Conservation (phyloP, 2,888 invertebrate species). For the Lithophane ornitopus region DNA sequence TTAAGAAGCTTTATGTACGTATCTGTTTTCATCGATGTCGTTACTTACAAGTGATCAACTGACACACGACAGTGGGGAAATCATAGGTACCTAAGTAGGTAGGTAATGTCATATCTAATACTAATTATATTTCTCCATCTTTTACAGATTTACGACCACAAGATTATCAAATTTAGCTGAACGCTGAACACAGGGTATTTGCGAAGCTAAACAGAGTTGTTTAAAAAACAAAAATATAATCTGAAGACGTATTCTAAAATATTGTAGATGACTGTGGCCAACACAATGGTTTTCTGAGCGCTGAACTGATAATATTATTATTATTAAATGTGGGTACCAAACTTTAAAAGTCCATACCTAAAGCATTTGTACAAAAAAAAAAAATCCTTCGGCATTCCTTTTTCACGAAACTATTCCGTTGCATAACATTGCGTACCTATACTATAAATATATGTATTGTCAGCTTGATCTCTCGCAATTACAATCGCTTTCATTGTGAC, state of each 20-base stretch:
- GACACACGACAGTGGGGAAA: no score
- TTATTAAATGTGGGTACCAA: background rate
- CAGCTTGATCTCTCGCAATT: background rate
- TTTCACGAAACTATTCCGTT: background rate
- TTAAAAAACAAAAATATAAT: conserved; percentile 65
- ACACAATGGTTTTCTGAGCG: conserved; percentile 18
- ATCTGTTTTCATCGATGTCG: no score
- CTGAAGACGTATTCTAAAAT: conserved; percentile 46
- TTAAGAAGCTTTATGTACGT: no score
- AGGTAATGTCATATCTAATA: background rate
- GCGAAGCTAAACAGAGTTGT: conserved; percentile 66
- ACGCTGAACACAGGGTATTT: conserved; percentile 70
- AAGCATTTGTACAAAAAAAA: background rate
- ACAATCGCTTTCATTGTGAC: conserved; percentile 14
- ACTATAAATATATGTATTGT: background rate
- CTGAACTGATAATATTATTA: conserved; percentile 7
- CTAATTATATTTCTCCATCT: conserved; percentile 5
- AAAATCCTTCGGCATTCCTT: background rate
- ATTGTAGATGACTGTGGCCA: conserved; percentile 35
- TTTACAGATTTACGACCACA: conserved; percentile 59
- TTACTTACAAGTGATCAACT: background rate
- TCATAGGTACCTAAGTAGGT: background rate
- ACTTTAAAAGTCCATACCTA: background rate
- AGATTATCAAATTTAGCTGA: conserved; percentile 57
- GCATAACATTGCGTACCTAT: background rate